Evolutionary conservation across 2,888 invertebrate species (phyloP).

Genomic region (Sussaba pulchella): DNA sequence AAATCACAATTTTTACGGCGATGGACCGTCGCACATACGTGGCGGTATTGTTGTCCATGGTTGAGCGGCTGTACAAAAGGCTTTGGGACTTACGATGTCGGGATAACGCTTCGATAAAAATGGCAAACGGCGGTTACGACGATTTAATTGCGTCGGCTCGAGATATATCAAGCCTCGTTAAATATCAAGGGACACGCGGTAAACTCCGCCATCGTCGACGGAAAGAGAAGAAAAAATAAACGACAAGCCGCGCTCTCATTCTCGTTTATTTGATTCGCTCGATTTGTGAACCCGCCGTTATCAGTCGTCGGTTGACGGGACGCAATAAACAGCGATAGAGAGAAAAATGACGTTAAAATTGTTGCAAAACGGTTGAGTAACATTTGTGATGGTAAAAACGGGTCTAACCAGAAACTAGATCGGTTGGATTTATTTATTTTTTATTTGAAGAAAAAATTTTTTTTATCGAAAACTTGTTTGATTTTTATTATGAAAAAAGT

Average conservation of each 20-base stretch:
- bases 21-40: too few species aligned
- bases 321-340: slow-evolving; percentile 22
- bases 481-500: slow-evolving; percentile 4
- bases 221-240: not conserved
- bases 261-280: not conserved
- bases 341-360: too few species aligned
- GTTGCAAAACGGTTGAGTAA: slow-evolving; percentile 41
- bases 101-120: not conserved
- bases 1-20: not conserved
- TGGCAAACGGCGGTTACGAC: not conserved
- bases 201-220: not conserved
- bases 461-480: slow-evolving; percentile 24
- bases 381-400: too few species aligned
- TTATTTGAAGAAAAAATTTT: slow-evolving; percentile 30
- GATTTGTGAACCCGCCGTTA: slow-evolving; percentile 2
- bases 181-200: slow-evolving; percentile 14
- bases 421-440: slow-evolving; percentile 11
- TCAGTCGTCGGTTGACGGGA: slow-evolving; percentile 33
- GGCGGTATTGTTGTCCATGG: not conserved
- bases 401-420: slow-evolving; percentile 41
- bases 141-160: slow-evolving; percentile 3
- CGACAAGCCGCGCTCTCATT: slow-evolving; percentile 15
- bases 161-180: slow-evolving; percentile 23
- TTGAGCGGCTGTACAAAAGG: not conserved
- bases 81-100: not conserved